A percentile compares a stretch with the other conserved stretches of the same genome.
phyloP scores from a whole-genome alignment of 2,888 invertebrate species.

The Agapetus fuscipes region DNA sequence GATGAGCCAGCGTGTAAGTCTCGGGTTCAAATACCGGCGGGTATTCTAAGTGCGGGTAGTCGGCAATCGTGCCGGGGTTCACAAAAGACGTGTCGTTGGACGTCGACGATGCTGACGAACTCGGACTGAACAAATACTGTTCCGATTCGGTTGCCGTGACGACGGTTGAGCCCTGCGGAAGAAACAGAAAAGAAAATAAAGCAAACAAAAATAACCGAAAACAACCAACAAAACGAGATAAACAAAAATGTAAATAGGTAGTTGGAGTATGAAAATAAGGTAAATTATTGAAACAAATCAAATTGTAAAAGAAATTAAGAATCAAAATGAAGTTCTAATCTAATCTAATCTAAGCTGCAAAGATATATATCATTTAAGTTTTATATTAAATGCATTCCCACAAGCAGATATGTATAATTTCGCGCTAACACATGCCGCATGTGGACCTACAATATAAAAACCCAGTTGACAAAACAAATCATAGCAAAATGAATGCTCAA shows the following conservation, averaged over 20 bases:
- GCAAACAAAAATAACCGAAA: slow-evolving; percentile 18
- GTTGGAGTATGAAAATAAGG: slow-evolving; percentile 5
- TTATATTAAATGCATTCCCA: no score
- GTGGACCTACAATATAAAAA: no score
- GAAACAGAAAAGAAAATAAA: slow-evolving; percentile 20
- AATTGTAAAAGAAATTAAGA: slow-evolving; percentile 15
- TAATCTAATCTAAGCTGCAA: no score
- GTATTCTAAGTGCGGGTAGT: slow-evolving; percentile 75
- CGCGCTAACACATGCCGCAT: no score
- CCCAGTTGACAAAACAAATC: no score
- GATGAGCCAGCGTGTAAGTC: slow-evolving; percentile 63
- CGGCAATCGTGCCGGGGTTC: slow-evolving; percentile 32
- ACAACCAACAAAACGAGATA: slow-evolving; percentile 16
- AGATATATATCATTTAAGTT: no score
- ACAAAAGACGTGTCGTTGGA: slow-evolving; percentile 24
- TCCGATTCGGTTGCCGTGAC: slow-evolving; percentile 21
- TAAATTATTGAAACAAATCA: slow-evolving; percentile 8
- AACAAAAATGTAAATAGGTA: slow-evolving; percentile 12
- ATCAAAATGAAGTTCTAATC: no score
- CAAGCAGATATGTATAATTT: no score
- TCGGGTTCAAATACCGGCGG: slow-evolving; percentile 81
- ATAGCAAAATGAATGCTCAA: no score
- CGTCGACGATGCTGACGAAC: slow-evolving; percentile 23
- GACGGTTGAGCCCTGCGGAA: slow-evolving; percentile 19
- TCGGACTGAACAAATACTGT: slow-evolving; percentile 28